Evolutionary conservation across 2,797 vertebrate genomes (phyloP).

Genomic region (Tympanoctomys barrerae): DNA sequence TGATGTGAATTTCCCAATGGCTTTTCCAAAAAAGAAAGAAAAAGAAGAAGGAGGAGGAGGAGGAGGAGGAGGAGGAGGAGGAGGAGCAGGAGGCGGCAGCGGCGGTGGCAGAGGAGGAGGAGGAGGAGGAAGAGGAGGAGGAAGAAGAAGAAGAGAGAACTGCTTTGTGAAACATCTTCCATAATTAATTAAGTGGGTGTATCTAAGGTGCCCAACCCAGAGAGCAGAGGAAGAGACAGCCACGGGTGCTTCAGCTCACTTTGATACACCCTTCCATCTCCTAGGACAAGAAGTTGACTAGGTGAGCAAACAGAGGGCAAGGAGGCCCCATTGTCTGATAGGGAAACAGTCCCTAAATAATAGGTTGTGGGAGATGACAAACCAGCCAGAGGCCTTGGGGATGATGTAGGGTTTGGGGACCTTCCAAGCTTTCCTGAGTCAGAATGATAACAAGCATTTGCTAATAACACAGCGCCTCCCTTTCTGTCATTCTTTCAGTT

Average conservation of each 20-base stretch:
- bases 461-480: conserved; percentile 43
- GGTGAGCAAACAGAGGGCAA: conserved; percentile 71
- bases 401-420: conserved; percentile 57
- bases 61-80: too few relatives aligned
- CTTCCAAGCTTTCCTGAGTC: conserved; percentile 73
- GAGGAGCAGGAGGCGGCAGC: too few relatives aligned
- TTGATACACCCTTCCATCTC: conserved; percentile 84
- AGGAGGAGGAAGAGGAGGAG: too few relatives aligned
- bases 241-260: conserved; percentile 77
- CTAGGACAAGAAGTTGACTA: conserved; percentile 60
- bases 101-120: too few relatives aligned
- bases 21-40: neutral
- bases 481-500: conserved; percentile 13
- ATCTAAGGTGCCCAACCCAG: conserved; percentile 63
- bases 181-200: conserved; percentile 70
- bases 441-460: conserved; percentile 38
- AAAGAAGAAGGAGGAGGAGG: conserved; percentile 2
- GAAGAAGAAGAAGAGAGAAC: conserved; percentile 46
- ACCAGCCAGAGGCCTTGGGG: conserved; percentile 70
- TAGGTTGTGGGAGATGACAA: conserved; percentile 69
- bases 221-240: conserved; percentile 59
- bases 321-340: conserved; percentile 73
- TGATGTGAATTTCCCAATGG: conserved; percentile 58
- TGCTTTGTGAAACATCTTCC: conserved; percentile 59
- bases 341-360: conserved; percentile 79